These are phyloP conservation scores for Drosophila putrida DNA, from an alignment of 2,888 invertebrate species.

Conservation along the genomic window DNA sequence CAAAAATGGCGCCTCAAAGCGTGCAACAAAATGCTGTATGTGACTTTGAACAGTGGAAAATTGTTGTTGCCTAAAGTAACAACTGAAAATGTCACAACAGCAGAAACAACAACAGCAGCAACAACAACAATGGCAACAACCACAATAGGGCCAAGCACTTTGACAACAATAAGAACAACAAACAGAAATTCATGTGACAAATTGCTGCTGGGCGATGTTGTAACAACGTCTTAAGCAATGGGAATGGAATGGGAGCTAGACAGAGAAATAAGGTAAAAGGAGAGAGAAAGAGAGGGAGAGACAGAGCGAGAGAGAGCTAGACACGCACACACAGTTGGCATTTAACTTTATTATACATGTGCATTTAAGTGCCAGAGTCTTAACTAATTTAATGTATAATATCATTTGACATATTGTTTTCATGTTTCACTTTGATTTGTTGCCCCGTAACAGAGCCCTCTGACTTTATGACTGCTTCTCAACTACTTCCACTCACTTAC, in stretches of 20 bases:
- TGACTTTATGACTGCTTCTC: constrained; percentile 20
- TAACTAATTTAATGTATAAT: constrained; percentile 83
- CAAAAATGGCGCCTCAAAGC: constrained; percentile 52
- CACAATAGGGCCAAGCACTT: constrained; percentile 22
- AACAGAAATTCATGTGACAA: constrained; percentile 71
- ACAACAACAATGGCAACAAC: constrained; percentile 37
- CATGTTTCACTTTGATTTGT: constrained; percentile 80
- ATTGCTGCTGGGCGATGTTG: constrained; percentile 71
- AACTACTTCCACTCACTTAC: not conserved
- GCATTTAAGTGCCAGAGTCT: constrained; percentile 55
- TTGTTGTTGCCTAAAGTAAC: constrained; percentile 49
- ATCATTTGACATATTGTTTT: constrained; percentile 83
- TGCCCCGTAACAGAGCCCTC: constrained; percentile 44
- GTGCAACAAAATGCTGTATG: constrained; percentile 53
- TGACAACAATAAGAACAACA: constrained; percentile 20
- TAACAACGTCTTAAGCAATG: constrained; percentile 50
- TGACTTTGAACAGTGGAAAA: constrained; percentile 50
- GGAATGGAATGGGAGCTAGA: not conserved
- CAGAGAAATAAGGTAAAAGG: not conserved
- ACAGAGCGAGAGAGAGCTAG: constrained; percentile 14
- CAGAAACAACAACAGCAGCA: constrained; percentile 38
- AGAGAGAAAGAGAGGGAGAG: constrained; percentile 16
- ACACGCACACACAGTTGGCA: constrained; percentile 51
- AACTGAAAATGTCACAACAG: constrained; percentile 47
- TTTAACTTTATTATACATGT: constrained; percentile 66